phyloP scores from a whole-genome alignment of 2,113 vertebrate genomes.

The Urocolius indicus region DNA sequence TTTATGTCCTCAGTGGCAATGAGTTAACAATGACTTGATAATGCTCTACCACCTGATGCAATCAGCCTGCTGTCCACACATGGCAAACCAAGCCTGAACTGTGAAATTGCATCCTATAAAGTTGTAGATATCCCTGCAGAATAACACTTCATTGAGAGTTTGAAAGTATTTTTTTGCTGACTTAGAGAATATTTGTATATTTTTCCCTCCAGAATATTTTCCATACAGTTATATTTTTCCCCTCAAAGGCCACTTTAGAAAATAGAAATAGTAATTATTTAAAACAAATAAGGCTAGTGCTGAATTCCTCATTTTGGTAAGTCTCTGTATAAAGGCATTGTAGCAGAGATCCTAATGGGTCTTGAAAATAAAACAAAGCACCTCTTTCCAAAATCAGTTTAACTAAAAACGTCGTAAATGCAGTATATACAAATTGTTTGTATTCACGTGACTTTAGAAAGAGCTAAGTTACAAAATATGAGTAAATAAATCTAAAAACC shows the following conservation, averaged over 20 bases:
- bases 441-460: not conserved
- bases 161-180: slow-evolving; percentile 57
- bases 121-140: slow-evolving; percentile 25
- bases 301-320: slow-evolving; percentile 10
- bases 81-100: slow-evolving; percentile 46
- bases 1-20: slow-evolving; percentile 20
- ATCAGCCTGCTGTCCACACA: slow-evolving; percentile 35
- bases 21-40: slow-evolving; percentile 53
- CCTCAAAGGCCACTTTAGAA: not conserved
- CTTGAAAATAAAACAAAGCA: not conserved
- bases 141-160: slow-evolving; percentile 46
- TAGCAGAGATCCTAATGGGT: not conserved
- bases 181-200: slow-evolving; percentile 13
- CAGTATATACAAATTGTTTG: not conserved
- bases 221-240: not conserved
- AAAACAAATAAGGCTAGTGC: not conserved
- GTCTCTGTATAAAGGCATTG: not conserved
- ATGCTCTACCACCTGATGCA: slow-evolving; percentile 26
- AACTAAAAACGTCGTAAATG: not conserved
- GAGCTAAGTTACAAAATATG: not conserved
- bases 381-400: not conserved
- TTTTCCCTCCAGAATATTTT: slow-evolving; percentile 10
- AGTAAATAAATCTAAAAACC: not conserved
- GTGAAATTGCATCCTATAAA: slow-evolving; percentile 51
- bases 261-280: slow-evolving; percentile 19